Conservation (phyloP, 2,113 vertebrate species). For the Phalacrocorax aristotelis region DNA sequence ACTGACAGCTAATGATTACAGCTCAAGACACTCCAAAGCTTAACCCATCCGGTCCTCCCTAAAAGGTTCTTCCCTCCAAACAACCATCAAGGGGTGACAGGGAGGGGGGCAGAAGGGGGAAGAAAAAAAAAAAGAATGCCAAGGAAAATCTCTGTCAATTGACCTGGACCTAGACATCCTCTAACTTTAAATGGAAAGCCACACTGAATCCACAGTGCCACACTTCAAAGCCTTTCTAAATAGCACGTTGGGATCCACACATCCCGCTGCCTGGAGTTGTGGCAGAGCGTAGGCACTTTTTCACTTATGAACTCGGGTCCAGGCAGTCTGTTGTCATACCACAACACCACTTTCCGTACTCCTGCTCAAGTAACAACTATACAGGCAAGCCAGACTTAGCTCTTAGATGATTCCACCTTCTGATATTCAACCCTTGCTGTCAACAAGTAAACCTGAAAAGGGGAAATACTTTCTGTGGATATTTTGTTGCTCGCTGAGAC, state of each 20-base stretch:
- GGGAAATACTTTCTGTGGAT: background rate
- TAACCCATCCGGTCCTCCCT: slow-evolving; percentile 25
- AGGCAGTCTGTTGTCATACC: background rate
- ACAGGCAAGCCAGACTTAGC: background rate
- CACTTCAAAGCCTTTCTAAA: slow-evolving; percentile 11
- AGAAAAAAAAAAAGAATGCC: background rate
- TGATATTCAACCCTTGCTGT: background rate
- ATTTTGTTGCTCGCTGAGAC: background rate
- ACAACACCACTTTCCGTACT: accelerated
- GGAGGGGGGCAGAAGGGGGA: too few species aligned
- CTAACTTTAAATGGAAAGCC: background rate
- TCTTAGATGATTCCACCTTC: background rate
- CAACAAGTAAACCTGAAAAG: background rate
- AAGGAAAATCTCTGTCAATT: slow-evolving; percentile 1
- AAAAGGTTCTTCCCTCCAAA: background rate
- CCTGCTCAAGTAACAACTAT: background rate
- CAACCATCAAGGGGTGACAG: background rate
- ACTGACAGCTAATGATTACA: slow-evolving; percentile 54
- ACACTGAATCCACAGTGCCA: background rate
- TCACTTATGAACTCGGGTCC: background rate
- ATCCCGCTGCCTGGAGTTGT: background rate
- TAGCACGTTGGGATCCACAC: background rate
- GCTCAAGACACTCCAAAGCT: slow-evolving; percentile 28
- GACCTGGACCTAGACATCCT: background rate
- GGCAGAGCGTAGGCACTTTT: accelerated